Base-by-base conservation (phyloP, 2,797 vertebrate genomes). In the Tachyglossus aculeatus region DNA sequence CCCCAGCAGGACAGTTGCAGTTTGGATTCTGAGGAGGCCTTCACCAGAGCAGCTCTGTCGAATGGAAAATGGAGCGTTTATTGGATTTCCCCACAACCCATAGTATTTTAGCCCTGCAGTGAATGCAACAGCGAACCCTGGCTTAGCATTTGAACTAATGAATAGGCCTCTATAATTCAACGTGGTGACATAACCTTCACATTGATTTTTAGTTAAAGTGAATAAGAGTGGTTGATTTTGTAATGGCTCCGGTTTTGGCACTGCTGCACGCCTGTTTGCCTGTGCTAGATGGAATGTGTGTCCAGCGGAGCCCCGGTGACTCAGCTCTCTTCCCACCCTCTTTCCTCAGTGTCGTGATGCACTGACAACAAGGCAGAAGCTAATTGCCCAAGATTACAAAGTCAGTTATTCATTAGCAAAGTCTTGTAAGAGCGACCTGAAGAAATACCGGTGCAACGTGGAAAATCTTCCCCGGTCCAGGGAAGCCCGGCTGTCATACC, bases 341-440 rank as follows among this genome's bases (percentile, higher is more conserved):
- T 71, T 52, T 80, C 62, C 18, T 52, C 90, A 99, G 98, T 99
- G 98, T 74, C 95, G 95, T 0, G 97, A 98, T 50, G 97, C 97
- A 0, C 87, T 99, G 43, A 99, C 98, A 0, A 99, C 97, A 6
- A 91, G 98, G 27, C 98, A 99, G 82, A 99, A 99, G 84, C 92
- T 99, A 66, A 99, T 99, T 1, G 96, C 96, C 55, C 98, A 99
- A 51, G 97, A 99, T 88, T 99, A 99, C 91, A 99, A 99, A 87
- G 96, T 99, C 77, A 99, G 98, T 86, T 99, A 99, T 88, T 98
- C 97, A 0, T 89, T 99, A 86, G 97, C 98, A 24, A 97, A 97
- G 80, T 97, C 98, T 67, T 99, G 98, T 85, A 98, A 98, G 81
- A 94, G 94, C 0, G 98, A 99, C 79, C 90, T 99, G 88, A 96